A percentile compares a stretch with the other conserved stretches of the same genome.
These are phyloP conservation scores for Drosophila hamatofila DNA, from an alignment of 2,888 invertebrate genomes.

Conservation along the genomic window DNA sequence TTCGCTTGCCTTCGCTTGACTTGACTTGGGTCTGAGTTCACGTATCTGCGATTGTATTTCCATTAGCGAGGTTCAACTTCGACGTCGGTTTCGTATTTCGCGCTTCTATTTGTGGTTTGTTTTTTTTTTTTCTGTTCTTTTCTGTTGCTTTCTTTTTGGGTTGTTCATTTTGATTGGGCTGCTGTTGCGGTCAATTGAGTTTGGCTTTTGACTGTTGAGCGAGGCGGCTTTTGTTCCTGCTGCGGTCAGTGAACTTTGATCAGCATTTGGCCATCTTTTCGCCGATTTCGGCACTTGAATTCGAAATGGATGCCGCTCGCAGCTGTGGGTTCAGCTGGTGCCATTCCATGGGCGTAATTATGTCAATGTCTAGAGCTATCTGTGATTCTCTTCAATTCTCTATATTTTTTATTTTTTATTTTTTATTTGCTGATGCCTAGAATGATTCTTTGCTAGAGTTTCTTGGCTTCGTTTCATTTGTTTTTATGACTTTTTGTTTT, in stretches of 20 bases:
- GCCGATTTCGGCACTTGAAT: slow-evolving; percentile 61
- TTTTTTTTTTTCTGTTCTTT: not conserved
- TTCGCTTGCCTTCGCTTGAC: not conserved
- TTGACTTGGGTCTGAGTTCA: slow-evolving; percentile 17
- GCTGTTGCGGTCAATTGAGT: slow-evolving; percentile 25
- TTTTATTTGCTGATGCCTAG: slow-evolving; percentile 20
- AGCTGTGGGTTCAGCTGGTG: slow-evolving; percentile 4
- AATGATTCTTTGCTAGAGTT: slow-evolving; percentile 42
- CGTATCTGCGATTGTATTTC: slow-evolving; percentile 63
- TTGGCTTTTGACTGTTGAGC: not conserved
- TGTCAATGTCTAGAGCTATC: slow-evolving; percentile 56
- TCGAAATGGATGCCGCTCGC: slow-evolving; percentile 50
- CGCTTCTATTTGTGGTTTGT: not conserved
- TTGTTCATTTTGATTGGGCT: not conserved
- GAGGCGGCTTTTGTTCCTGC: slow-evolving; percentile 39
- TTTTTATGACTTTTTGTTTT: slow-evolving; percentile 24
- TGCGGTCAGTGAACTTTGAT: slow-evolving; percentile 63
- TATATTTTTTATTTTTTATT: not conserved
- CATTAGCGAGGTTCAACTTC: slow-evolving; percentile 58
- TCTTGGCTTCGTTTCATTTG: slow-evolving; percentile 21
- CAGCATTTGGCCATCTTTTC: slow-evolving; percentile 36
- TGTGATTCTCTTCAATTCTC: slow-evolving; percentile 18
- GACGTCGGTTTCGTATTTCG: not conserved
- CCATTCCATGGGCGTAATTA: slow-evolving; percentile 64
- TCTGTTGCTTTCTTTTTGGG: no score